Evolutionary conservation across 2,797 vertebrate species (phyloP), one percentile per base, ranked within the genome.

Genomic region (Eulemur coronatus): DNA sequence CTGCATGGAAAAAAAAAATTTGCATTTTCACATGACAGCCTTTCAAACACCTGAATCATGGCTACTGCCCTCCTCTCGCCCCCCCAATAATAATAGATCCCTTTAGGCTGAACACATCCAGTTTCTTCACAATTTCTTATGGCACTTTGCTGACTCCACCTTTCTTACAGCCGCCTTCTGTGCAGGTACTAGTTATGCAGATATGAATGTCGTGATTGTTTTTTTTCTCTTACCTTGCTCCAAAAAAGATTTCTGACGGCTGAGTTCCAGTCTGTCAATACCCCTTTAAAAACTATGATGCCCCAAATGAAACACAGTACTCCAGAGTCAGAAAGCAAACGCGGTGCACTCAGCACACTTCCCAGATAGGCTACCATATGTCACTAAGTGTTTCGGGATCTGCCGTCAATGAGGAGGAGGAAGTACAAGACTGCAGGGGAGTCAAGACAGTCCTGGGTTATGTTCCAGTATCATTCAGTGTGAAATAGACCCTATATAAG

Each of bases 341-440:
- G 80, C 1, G 38, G 76, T 67, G 57, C 35, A 8, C 43, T 89
- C 82, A 48, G 92, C 84, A 89, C 91, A 73, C 95, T 92, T 93
- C 91, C 46, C 94, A 96, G 91, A 90, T 7, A 97, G 93, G 81
- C 75, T 15, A 30, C 97, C 97, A 97, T 97, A 85, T 97, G 97
- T 93, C 96, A 76, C 97, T 48, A 50, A 93, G 95, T 57, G 94
- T 93, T 91, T 95, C 38, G 1, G 95, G 84, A 96, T 87, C 94
- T 89, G 92, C 88, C n/a, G 28, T 94, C 92, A 88, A 79, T 73
- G 84, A 94, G 50, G 87, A 91, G 90, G 94, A 97, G 93, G 96
- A 96, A 95, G 96, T 57, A 97, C 80, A 94, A 96, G 96, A 95
- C 97, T 96, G 95, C 89, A 94, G 93, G 81, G 95, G 95, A 97